Evolutionary conservation across 2,888 invertebrate species (phyloP).

Genomic region (Seladonia tumulorum): DNA sequence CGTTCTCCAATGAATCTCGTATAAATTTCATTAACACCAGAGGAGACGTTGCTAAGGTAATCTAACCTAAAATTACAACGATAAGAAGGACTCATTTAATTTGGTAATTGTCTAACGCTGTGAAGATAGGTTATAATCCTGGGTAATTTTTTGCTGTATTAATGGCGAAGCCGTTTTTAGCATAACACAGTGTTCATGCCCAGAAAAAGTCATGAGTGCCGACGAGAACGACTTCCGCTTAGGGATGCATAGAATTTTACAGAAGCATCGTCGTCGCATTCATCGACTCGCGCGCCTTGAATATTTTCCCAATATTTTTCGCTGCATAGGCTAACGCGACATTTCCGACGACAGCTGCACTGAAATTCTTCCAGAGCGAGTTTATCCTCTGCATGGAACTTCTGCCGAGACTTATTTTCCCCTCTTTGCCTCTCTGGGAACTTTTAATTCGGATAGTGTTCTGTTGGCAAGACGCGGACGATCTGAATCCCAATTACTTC

Average conservation of each 20-base stretch:
- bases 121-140: neutral
- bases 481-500: neutral
- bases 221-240: constrained; percentile 23
- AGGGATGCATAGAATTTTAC: constrained; percentile 64
- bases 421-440: no score
- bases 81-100: neutral
- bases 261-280: constrained; percentile 43
- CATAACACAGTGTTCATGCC: neutral
- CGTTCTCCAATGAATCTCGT: neutral
- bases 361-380: neutral
- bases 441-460: neutral
- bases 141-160: neutral
- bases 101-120: neutral
- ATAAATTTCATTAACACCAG: neutral
- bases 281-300: constrained; percentile 30
- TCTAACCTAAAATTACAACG: neutral
- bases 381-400: neutral
- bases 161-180: constrained; percentile 1
- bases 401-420: neutral
- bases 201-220: constrained; percentile 3
- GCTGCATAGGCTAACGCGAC: neutral
- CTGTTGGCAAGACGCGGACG: neutral
- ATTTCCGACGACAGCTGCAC: neutral
- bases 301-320: constrained; percentile 55
- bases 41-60: neutral